A percentile compares a stretch with the other conserved stretches of the same genome.
phyloP scores from a whole-genome alignment of 2,113 vertebrate species.

The Gallinago jamesoni region DNA sequence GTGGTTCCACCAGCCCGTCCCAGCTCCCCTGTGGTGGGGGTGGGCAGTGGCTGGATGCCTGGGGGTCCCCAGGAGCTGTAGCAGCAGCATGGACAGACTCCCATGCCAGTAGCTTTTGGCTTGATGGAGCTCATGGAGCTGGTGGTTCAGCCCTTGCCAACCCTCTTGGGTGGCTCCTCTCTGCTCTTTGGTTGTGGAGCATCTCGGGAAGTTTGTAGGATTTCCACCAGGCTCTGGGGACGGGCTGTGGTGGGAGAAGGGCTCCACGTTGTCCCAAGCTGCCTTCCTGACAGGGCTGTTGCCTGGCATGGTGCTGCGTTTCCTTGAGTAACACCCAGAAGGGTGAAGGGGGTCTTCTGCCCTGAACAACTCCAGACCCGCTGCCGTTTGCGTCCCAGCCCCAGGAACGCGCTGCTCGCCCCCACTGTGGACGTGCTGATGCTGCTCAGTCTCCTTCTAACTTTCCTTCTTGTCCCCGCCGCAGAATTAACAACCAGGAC shows the following conservation, averaged over 20 bases:
- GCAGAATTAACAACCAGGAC: conserved; percentile 91
- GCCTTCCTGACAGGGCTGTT: not conserved
- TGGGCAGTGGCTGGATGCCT: not conserved
- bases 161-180: not conserved
- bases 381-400: not conserved
- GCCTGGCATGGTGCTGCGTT: not conserved
- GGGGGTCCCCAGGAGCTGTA: not conserved
- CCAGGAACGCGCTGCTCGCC: fast-evolving
- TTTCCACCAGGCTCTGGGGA: not conserved
- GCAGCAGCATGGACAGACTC: not conserved
- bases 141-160: not conserved
- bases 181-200: not conserved
- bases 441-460: not conserved
- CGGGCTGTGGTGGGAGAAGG: not conserved
- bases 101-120: not conserved
- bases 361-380: not conserved
- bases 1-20: not conserved
- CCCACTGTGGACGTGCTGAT: fast-evolving
- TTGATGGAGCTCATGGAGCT: not conserved
- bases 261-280: not conserved
- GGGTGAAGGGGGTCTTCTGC: not conserved
- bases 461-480: not conserved
- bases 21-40: not conserved
- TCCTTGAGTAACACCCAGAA: not conserved
- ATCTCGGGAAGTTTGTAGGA: not conserved